phyloP scores from a whole-genome alignment of 2,888 invertebrate genomes.

The Tenthredo livida region DNA sequence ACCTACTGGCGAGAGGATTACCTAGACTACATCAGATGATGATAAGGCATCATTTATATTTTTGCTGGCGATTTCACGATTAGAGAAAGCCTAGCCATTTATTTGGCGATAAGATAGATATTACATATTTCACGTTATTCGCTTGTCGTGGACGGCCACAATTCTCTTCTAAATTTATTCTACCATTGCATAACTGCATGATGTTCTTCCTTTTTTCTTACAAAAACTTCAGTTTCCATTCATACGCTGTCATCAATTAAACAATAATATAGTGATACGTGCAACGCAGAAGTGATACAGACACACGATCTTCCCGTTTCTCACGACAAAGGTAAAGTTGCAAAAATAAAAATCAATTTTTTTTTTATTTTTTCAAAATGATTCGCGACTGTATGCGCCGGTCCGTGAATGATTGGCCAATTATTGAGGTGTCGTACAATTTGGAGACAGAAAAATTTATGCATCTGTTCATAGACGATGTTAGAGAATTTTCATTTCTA shows the following conservation, averaged over 20 bases:
- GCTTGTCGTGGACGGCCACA: slow-evolving; percentile 33
- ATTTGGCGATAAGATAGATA: slow-evolving; percentile 68
- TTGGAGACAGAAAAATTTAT: neutral
- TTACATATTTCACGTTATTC: slow-evolving; percentile 59
- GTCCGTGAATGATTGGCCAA: neutral
- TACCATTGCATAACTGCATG: neutral
- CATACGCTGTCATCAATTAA: neutral
- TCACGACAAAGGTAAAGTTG: slow-evolving; percentile 15
- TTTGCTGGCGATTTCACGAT: slow-evolving; percentile 62
- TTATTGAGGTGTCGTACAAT: neutral
- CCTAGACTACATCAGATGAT: slow-evolving; percentile 57
- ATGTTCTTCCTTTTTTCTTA: neutral
- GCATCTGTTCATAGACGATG: neutral
- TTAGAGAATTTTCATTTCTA: neutral
- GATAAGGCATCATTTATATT: slow-evolving; percentile 61
- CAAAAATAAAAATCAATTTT: neutral
- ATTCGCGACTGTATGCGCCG: neutral
- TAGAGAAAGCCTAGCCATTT: slow-evolving; percentile 60
- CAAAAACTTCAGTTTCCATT: neutral
- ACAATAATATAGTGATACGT: neutral
- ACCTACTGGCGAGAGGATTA: slow-evolving; percentile 46
- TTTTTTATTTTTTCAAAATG: neutral
- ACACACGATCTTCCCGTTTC: neutral
- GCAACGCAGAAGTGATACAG: neutral
- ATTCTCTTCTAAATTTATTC: slow-evolving; percentile 13